Percentiles rank a stretch among this genome's conserved stretches.
Conservation (phyloP, 2,113 vertebrate genomes). For the Limanda limanda region DNA sequence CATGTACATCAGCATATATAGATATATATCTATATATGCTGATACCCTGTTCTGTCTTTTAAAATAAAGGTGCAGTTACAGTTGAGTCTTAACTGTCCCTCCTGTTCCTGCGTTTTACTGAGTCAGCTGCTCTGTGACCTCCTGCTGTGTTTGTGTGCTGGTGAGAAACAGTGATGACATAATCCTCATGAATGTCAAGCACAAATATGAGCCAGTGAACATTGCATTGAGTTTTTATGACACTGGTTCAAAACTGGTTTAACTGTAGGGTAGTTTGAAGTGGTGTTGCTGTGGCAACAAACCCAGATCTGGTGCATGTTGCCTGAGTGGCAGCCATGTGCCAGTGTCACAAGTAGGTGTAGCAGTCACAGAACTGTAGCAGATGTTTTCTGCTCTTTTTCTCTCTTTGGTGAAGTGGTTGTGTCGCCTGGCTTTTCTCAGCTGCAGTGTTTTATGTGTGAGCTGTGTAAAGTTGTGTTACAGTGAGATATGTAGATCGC, state of each 20-base stretch:
- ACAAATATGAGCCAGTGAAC: constrained; percentile 11
- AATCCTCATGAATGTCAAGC: constrained; percentile 16
- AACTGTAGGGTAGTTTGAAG: background rate
- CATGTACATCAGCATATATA: too few species aligned
- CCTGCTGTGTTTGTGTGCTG: background rate
- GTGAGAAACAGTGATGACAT: constrained; percentile 30
- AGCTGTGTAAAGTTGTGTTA: background rate
- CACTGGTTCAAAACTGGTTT: background rate
- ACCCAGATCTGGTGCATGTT: background rate
- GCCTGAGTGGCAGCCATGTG: background rate
- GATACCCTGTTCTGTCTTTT: background rate
- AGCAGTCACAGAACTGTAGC: background rate
- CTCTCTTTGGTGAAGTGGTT: background rate
- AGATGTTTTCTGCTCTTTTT: background rate
- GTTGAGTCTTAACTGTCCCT: background rate
- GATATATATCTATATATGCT: background rate
- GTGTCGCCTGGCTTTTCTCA: too few species aligned
- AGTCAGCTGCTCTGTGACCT: background rate
- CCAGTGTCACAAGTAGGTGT: constrained; percentile 1
- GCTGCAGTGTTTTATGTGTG: background rate
- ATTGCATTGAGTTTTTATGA: background rate
- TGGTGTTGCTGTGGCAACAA: too few species aligned
- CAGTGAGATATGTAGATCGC: background rate
- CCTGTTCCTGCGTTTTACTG: background rate
- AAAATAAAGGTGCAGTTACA: background rate